Conservation (phyloP, 2,113 vertebrate species). For the Crypturellus undulatus region DNA sequence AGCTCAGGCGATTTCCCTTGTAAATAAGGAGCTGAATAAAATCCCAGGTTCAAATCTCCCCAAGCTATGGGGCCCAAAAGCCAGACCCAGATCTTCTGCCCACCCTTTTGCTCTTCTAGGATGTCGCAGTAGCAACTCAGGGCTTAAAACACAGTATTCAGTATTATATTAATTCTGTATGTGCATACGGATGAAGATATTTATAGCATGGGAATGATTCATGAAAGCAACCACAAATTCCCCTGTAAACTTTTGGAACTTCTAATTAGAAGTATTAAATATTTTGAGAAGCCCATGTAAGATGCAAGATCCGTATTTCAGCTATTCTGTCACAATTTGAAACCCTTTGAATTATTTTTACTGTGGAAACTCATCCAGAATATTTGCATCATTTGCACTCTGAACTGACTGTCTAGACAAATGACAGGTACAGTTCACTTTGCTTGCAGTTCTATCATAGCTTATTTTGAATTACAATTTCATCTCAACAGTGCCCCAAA, state of each 20-base stretch:
- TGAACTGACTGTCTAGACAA: not conserved
- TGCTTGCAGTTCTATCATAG: not conserved
- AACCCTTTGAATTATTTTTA: not conserved
- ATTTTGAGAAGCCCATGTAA: not conserved
- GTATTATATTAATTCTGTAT: not conserved
- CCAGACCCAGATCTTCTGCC: not conserved
- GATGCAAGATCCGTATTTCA: not conserved
- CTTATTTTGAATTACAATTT: not conserved
- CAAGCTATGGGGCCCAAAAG: not conserved
- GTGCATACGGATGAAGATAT: slow-evolving; percentile 17
- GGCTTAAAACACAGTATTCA: not conserved
- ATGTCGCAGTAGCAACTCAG: not conserved
- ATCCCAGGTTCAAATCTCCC: slow-evolving; percentile 19
- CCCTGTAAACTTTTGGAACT: not conserved
- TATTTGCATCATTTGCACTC: not conserved
- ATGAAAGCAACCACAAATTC: slow-evolving; percentile 48
- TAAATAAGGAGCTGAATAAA: not conserved
- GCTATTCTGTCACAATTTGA: slow-evolving; percentile 29
- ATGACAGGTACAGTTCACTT: not conserved
- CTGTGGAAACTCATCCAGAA: not conserved
- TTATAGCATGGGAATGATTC: slow-evolving; percentile 46
- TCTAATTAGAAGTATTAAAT: slow-evolving; percentile 43
- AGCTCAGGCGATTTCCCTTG: slow-evolving; percentile 9
- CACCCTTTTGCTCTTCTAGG: not conserved
- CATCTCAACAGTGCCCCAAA: not conserved